Evolutionary conservation across 2,888 invertebrate genomes (phyloP), one percentile per base, ranked within the genome.

Genomic region (Xestia c-nigrum): DNA sequence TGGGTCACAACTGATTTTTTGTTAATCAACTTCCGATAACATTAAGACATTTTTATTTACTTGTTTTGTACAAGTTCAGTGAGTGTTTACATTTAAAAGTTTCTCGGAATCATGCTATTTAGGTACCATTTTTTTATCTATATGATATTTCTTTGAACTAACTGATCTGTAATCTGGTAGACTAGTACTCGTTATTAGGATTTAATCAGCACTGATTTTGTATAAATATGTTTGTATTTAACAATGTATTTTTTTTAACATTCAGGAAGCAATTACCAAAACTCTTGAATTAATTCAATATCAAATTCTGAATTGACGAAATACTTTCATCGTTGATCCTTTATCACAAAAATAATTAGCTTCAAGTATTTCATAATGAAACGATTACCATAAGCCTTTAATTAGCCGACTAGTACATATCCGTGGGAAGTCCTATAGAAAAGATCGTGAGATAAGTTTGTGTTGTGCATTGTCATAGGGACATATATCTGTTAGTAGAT

Each of bases 361-460:
- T 52, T 63, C 40, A 66, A 79, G 52, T 68, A 79, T 77, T 81
- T 83, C 43, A 61, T 72, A 80, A 72, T 71, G 64, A 50, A 10
- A 64, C 40, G n/a, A 67, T 80, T 81, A 87, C 57, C 77, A 80
- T 72, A 77, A 65, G 43, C n/a, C 59, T 46, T 14, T 66, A 87
- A 76, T 83, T 80, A 81, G 40, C 67, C n/a, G 76, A 64, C 19
- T 38, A 63, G 82, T 81, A 82, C 68, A 76, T 65, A 76, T 71
- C 50, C 86, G 86, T 87, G 87, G 86, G 87, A 87, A 84, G 16
- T 65, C 38, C n/a, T n/a, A 67, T 73, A 73, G 50, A 75, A 78
- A 12, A 75, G 80, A 86, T 87, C n/a, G 76, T 84, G 66, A 70
- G 84, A 84, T 82, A 86, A 63, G 68, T 7, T 10, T 64, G 66